These are phyloP conservation scores for Cosmorhoe ocellata DNA, from an alignment of 2,888 invertebrate genomes.

Conservation along the genomic window DNA sequence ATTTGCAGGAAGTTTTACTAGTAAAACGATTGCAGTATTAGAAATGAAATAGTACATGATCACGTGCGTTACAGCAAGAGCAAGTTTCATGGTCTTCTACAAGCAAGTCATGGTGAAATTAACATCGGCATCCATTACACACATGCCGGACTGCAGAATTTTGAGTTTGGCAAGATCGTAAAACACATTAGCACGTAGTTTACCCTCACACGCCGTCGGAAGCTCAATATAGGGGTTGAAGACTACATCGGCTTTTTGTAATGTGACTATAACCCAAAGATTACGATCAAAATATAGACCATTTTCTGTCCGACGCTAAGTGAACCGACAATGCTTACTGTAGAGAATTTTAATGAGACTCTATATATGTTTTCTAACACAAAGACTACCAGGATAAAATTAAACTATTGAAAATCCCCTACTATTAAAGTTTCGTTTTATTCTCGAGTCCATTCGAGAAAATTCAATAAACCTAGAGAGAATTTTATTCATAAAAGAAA, in stretches of 20 bases:
- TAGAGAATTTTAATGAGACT: conserved; percentile 40
- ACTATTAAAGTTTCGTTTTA: background rate
- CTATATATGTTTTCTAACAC: too few relatives aligned
- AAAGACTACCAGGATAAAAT: conserved; percentile 7
- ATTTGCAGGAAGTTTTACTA: too few relatives aligned
- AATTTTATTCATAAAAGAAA: conserved; percentile 25
- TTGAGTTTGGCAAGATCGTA: conserved; percentile 59
- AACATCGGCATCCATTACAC: conserved; percentile 43
- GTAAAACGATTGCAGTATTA: too few relatives aligned
- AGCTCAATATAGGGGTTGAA: conserved; percentile 59
- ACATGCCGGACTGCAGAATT: conserved; percentile 51
- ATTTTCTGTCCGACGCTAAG: conserved; percentile 53
- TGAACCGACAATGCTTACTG: conserved; percentile 51
- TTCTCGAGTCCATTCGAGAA: background rate
- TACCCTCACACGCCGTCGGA: conserved; percentile 44
- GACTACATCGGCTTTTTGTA: conserved; percentile 75
- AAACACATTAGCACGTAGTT: conserved; percentile 78
- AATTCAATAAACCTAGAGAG: conserved; percentile 5
- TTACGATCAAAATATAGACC: conserved; percentile 56
- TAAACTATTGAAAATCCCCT: background rate
- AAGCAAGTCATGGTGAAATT: conserved; percentile 37
- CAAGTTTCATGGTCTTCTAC: too few relatives aligned
- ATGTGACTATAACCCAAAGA: conserved; percentile 68
- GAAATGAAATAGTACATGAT: too few relatives aligned
- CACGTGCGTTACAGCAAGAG: too few relatives aligned